Evolutionary conservation across 1,140 invertebrate genomes (phyloP), one percentile per base, ranked within the genome.

Genomic region (Chironomus tepperi): DNA sequence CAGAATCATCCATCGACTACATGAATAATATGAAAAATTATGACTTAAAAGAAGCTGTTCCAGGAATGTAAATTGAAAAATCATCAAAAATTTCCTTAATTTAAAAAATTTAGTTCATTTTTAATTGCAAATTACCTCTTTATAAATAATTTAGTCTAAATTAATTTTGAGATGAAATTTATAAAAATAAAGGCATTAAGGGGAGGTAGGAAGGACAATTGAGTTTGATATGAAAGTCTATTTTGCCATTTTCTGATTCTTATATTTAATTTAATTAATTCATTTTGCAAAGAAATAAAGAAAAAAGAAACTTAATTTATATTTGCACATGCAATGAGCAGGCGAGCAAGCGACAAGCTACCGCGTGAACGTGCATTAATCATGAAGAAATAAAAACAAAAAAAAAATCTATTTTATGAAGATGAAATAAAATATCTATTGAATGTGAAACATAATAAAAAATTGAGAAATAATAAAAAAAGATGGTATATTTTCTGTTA

Each of bases 401-500:
- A n/a, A n/a, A 1, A n/a, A 57, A 57, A 15, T 57, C 47, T 57
- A 57, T 57, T 57, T 57, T 57, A 57, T 57, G 47, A 57, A n/a
- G 47, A 15, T n/a, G 12, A n/a, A 57, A 15, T 5, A 47, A 57
- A 15, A 57, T 10, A 57, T 57, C 8, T 34, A 34, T 34, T 34
- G 24, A 34, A 34, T 34, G 24, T 34, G 5, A 34, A 34, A 34
- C 24, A 34, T 34, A 34, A 34, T 34, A 34, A 34, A 34, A 34
- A 34, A 34, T 34, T 34, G 24, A 34, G 24, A 34, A 34, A 34
- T 34, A 34, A 34, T n/a, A 34, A 34, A 34, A 34, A 34, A 34
- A 34, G n/a, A 57, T n/a, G n/a, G 47, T 57, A 57, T 57, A 57
- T 57, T 57, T 57, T 57, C 47, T 57, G 47, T 57, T 57, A 57